These are phyloP conservation scores for Pelagia noctiluca DNA, from an alignment of 30 jellyfish, hydroid and myxozoan species.

Conservation along the genomic window DNA sequence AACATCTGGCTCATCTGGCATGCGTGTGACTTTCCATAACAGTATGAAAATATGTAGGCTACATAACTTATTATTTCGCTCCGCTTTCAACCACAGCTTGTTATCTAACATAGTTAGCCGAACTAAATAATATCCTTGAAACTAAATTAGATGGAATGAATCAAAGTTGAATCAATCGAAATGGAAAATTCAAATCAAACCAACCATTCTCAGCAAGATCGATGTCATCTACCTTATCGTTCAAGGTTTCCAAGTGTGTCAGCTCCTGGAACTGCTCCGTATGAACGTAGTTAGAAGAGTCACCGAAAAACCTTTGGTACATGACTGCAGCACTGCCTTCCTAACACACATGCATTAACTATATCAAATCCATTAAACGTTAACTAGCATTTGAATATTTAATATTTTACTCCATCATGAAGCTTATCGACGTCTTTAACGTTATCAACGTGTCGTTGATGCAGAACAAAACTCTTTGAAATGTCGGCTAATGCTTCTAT, in stretches of 20 bases:
- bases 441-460: background rate
- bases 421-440: background rate
- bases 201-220: background rate
- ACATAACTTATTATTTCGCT: too few species aligned
- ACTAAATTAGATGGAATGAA: too few species aligned
- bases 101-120: too few species aligned
- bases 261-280: background rate
- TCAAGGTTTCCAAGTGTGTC: background rate
- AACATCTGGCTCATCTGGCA: too few species aligned
- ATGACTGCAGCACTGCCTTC: background rate
- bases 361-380: too few species aligned
- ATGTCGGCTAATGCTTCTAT: slow-evolving; percentile 1
- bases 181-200: too few species aligned
- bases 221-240: background rate
- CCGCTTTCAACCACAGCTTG: too few species aligned
- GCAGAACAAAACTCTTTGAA: background rate
- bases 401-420: background rate
- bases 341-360: background rate
- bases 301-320: background rate
- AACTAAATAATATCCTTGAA: too few species aligned
- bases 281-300: background rate
- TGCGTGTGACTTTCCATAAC: too few species aligned
- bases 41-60: too few species aligned
- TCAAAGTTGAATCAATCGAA: too few species aligned
- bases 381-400: too few species aligned